Evolutionary conservation across 1,140 invertebrate genomes (phyloP).

Genomic region (Diprion similis): DNA sequence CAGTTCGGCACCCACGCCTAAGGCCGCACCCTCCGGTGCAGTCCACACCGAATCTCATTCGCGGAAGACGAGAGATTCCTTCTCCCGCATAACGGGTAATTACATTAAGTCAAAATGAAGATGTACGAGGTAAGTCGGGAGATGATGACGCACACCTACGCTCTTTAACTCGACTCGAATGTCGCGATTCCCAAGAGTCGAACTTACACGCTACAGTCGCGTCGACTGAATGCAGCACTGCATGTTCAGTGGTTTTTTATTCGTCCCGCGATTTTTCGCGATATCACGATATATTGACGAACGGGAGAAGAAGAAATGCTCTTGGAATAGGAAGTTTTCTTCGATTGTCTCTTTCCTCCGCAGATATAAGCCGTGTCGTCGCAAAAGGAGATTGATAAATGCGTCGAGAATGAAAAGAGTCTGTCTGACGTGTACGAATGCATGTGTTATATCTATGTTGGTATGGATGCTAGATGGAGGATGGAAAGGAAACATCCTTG

Average conservation of each 20-base stretch:
- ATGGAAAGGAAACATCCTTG: background rate
- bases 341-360: background rate
- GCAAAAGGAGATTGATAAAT: background rate
- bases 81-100: background rate
- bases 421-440: background rate
- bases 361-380: background rate
- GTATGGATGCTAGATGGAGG: background rate
- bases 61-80: background rate
- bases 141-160: background rate
- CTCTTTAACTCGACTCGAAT: background rate
- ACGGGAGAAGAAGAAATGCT: background rate
- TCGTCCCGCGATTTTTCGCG: background rate
- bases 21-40: background rate
- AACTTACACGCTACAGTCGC: too few relatives aligned
- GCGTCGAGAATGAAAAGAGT: background rate
- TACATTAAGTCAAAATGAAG: background rate
- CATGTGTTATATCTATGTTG: too few relatives aligned
- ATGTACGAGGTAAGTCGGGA: background rate
- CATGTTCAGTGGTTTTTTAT: background rate
- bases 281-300: background rate
- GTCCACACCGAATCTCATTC: conserved; percentile 2
- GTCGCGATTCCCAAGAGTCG: too few relatives aligned
- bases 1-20: background rate
- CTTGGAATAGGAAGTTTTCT: background rate
- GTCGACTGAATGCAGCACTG: too few relatives aligned